Percentiles rank a stretch among this genome's conserved stretches.
phyloP scores from a whole-genome alignment of 2,797 vertebrate species.

The Hapalemur alaotrensis region DNA sequence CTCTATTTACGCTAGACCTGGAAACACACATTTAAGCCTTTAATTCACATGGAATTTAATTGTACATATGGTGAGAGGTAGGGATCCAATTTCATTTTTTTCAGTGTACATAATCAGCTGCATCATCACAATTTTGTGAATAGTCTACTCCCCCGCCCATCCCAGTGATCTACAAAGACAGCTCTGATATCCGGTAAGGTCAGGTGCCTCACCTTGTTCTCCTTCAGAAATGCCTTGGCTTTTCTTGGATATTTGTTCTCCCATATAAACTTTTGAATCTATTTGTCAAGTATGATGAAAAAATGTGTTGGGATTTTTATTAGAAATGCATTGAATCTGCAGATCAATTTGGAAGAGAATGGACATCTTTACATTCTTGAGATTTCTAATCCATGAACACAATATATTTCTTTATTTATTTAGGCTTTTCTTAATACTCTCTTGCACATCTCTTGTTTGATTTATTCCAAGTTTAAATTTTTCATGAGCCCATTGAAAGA shows the following conservation, averaged over 20 bases:
- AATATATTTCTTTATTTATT: constrained; percentile 12
- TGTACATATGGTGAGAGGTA: not conserved
- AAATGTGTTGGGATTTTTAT: not conserved
- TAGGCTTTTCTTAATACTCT: not conserved
- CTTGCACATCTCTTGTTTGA: not conserved
- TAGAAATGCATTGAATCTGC: not conserved
- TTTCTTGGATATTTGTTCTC: not conserved
- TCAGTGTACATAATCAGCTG: not conserved
- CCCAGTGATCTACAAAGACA: not conserved
- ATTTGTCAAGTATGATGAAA: not conserved
- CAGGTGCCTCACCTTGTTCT: not conserved
- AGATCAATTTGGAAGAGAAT: constrained; percentile 8
- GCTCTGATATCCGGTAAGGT: not conserved
- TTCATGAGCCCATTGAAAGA: not conserved
- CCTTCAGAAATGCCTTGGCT: not conserved
- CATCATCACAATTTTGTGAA: not conserved
- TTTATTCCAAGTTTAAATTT: not conserved
- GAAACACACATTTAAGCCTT: not conserved
- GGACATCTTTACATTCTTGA: not conserved
- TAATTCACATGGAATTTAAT: not conserved
- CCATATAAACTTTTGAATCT: not conserved
- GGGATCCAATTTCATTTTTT: not conserved
- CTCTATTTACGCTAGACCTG: not conserved
- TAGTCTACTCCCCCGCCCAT: not conserved
- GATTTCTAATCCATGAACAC: not conserved